A percentile compares a stretch with the other conserved stretches of the same genome.
These are phyloP conservation scores for Tachina grossa DNA, from an alignment of 2,888 invertebrate species.

Conservation along the genomic window DNA sequence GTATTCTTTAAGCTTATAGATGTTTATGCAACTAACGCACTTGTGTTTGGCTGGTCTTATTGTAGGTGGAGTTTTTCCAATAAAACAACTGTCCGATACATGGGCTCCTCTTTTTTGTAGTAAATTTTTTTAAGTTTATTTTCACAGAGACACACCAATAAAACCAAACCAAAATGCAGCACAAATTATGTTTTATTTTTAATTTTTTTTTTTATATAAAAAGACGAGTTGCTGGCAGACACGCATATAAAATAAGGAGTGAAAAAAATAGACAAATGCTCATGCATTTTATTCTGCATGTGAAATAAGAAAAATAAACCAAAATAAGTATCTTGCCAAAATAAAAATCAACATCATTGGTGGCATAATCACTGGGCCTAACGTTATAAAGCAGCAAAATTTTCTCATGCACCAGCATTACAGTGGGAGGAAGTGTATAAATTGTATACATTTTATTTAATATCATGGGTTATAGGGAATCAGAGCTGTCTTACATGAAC, in stretches of 20 bases:
- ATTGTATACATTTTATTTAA: neutral
- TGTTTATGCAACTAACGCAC: constrained; percentile 70
- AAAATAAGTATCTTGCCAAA: constrained; percentile 51
- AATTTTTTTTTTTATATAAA: constrained; percentile 27
- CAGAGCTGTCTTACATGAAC: too few relatives aligned
- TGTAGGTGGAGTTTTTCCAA: constrained; percentile 71
- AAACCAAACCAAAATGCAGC: constrained; percentile 61
- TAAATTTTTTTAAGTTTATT: constrained; percentile 51
- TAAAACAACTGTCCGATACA: constrained; percentile 64
- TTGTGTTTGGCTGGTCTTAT: constrained; percentile 65
- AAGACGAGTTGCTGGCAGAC: constrained; percentile 37
- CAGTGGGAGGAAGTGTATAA: constrained; percentile 13
- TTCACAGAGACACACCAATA: constrained; percentile 63
- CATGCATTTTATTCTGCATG: constrained; percentile 49
- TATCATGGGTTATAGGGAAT: too few relatives aligned
- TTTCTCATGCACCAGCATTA: constrained; percentile 29
- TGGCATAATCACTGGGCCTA: constrained; percentile 61
- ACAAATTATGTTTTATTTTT: constrained; percentile 28
- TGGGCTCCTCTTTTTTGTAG: constrained; percentile 39
- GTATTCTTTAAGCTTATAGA: constrained; percentile 57
- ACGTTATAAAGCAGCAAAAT: constrained; percentile 48
- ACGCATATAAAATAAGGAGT: constrained; percentile 63
- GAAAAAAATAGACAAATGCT: constrained; percentile 7
- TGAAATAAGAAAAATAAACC: constrained; percentile 33
- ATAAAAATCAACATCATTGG: constrained; percentile 65